phyloP scores from a whole-genome alignment of 2,797 vertebrate genomes.

The Chiroxiphia lanceolata region DNA sequence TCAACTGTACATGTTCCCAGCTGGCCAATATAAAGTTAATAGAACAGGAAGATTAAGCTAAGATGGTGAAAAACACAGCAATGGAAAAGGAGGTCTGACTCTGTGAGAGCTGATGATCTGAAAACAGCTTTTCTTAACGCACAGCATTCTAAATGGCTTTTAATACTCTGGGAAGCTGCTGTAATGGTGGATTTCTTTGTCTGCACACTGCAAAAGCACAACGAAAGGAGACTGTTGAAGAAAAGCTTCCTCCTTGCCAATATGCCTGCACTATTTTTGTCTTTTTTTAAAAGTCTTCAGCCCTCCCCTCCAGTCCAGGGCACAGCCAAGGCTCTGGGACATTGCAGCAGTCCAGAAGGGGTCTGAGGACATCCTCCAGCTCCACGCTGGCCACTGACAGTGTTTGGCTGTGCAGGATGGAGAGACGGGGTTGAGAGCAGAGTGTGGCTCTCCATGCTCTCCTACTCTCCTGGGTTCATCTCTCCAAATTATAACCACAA shows the following conservation, averaged over 20 bases:
- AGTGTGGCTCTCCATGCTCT: accelerated
- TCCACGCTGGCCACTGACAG: not conserved
- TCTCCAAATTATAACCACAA: not conserved
- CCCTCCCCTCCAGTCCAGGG: not conserved
- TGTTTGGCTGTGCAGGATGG: not conserved
- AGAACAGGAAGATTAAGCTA: slow-evolving; percentile 54
- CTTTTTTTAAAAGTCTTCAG: not conserved
- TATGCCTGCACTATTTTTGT: not conserved
- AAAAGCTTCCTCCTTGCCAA: not conserved
- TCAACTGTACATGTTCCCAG: slow-evolving; percentile 46
- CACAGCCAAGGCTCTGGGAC: not conserved
- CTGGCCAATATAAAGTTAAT: slow-evolving; percentile 62
- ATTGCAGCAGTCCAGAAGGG: not conserved
- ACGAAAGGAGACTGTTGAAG: not conserved
- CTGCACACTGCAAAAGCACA: not conserved
- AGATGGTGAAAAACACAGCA: slow-evolving; percentile 18
- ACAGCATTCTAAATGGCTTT: not conserved
- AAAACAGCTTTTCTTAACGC: slow-evolving; percentile 42
- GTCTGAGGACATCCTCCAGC: not conserved
- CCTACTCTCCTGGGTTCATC: not conserved
- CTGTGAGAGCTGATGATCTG: slow-evolving; percentile 9
- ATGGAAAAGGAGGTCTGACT: not conserved
- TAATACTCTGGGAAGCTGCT: slow-evolving; percentile 19
- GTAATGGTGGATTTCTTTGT: not conserved
- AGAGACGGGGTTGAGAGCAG: not conserved